These are phyloP conservation scores for Rousettus leschenaultii DNA, from an alignment of 2,113 vertebrate species.

Conservation along the genomic window DNA sequence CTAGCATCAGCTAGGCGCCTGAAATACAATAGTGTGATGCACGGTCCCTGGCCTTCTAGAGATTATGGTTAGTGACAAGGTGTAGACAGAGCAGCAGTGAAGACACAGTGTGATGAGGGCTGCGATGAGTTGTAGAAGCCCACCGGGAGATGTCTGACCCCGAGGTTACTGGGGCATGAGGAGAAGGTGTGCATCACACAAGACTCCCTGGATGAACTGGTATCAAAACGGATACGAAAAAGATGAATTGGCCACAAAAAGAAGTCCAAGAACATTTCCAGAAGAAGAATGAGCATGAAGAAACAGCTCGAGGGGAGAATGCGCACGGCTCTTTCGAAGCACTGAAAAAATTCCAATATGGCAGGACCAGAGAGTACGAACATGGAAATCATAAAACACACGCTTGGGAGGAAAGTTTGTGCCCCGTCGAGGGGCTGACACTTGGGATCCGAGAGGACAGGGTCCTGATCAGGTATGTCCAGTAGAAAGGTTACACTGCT, in stretches of 20 bases:
- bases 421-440: neutral
- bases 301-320: neutral
- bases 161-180: neutral
- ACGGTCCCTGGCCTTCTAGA: neutral
- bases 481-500: neutral
- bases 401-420: neutral
- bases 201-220: neutral
- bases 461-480: fast-evolving
- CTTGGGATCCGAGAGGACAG: neutral
- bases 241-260: neutral
- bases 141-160: neutral
- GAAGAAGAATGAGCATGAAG: neutral
- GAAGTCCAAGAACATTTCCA: neutral
- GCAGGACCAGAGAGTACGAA: neutral
- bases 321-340: neutral
- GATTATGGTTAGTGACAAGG: neutral
- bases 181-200: neutral
- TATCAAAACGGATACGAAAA: neutral
- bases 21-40: neutral
- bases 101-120: neutral
- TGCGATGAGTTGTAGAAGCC: neutral
- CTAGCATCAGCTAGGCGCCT: neutral
- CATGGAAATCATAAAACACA: neutral
- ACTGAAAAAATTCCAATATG: neutral
- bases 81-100: neutral